These are phyloP conservation scores for Vulpes ferrilata DNA, from an alignment of 2,113 vertebrate species.

Conservation along the genomic window DNA sequence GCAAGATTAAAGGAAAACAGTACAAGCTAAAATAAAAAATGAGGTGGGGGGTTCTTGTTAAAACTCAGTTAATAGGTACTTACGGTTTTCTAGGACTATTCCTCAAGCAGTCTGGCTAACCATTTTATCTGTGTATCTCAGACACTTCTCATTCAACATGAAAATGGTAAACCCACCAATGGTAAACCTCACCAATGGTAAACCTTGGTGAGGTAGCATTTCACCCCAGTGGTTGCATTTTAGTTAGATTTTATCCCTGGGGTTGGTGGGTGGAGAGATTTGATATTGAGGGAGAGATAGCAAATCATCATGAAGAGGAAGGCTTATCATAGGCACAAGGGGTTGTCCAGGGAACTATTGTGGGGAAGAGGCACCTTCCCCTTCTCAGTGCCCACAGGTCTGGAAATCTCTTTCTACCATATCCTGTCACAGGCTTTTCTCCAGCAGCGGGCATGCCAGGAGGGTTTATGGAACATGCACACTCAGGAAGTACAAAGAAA, in stretches of 20 bases:
- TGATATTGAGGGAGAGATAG: background rate
- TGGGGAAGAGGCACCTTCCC: background rate
- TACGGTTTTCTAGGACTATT: background rate
- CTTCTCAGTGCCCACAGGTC: rapidly evolving
- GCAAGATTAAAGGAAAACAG: background rate
- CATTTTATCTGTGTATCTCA: background rate
- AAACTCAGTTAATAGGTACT: background rate
- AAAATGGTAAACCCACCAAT: background rate
- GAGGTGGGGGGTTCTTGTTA: background rate
- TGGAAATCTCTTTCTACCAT: background rate
- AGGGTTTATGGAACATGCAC: background rate
- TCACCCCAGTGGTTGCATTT: background rate
- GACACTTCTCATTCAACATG: background rate
- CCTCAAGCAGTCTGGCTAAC: background rate
- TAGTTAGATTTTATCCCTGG: background rate
- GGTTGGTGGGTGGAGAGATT: background rate
- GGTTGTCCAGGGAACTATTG: background rate
- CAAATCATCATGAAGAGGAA: background rate
- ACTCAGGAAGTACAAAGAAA: background rate
- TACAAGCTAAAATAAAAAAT: background rate
- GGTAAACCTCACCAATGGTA: too few relatives aligned
- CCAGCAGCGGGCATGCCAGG: background rate
- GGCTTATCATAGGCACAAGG: background rate
- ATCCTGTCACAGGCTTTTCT: background rate
- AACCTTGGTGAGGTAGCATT: background rate